A percentile compares a stretch with the other conserved stretches of the same genome.
These are phyloP conservation scores for Labeo catla DNA, from an alignment of 2,113 vertebrate genomes.

Conservation along the genomic window DNA sequence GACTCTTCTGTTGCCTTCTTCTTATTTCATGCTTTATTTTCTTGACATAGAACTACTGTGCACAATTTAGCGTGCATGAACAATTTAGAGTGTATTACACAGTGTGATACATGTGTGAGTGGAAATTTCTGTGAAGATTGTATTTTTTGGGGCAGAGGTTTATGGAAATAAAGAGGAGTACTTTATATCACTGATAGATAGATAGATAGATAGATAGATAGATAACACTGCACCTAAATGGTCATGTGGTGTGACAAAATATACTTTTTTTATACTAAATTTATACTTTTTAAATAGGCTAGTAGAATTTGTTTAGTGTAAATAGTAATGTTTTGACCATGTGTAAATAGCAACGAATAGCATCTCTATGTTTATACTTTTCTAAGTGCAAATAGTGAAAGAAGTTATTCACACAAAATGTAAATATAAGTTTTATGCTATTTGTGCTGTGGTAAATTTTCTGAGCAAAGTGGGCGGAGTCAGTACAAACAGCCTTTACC, in stretches of 20 bases:
- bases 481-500: not conserved
- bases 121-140: not conserved
- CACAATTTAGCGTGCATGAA: conserved; percentile 1
- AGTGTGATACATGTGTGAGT: not conserved
- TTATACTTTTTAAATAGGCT: not conserved
- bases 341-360: not conserved
- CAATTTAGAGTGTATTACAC: not conserved
- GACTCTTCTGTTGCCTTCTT: not conserved
- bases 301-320: not conserved
- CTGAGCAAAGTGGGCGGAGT: not conserved
- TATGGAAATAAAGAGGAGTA: not conserved
- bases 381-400: not conserved
- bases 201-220: not conserved
- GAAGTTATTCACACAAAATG: not conserved
- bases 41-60: not conserved
- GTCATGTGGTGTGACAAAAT: too few species aligned
- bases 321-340: not conserved
- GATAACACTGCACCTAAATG: too few species aligned
- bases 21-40: conserved; percentile 23
- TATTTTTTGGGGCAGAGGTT: not conserved
- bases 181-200: not conserved
- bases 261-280: too few species aligned
- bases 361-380: not conserved
- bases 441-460: not conserved
- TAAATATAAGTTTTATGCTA: not conserved